Conservation (phyloP, 2,888 invertebrate species). For the Lathronympha strigana region DNA sequence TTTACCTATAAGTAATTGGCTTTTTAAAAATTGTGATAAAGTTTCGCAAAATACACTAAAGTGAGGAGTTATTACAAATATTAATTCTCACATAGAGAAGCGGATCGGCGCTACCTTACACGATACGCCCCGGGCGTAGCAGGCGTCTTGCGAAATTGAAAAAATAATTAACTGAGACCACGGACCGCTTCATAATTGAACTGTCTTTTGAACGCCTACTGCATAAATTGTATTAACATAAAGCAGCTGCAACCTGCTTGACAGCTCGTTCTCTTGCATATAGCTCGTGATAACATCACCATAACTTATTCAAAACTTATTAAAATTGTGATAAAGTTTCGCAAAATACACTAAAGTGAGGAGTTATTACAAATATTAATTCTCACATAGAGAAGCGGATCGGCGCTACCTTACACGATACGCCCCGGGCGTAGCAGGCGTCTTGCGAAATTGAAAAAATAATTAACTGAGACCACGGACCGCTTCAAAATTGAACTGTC, state of each 20-base stretch:
- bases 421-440: slow-evolving; percentile 54
- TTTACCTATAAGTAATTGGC: no score
- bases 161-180: slow-evolving; percentile 72
- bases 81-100: slow-evolving; percentile 55
- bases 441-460: slow-evolving; percentile 76
- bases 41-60: slow-evolving; percentile 4
- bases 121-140: slow-evolving; percentile 50
- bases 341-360: slow-evolving; percentile 44
- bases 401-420: slow-evolving; percentile 41
- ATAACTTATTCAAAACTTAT: slow-evolving; percentile 38
- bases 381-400: slow-evolving; percentile 58
- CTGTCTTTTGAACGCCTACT: slow-evolving; percentile 66
- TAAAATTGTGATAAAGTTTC: no score
- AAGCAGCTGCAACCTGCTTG: slow-evolving; percentile 45
- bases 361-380: slow-evolving; percentile 55
- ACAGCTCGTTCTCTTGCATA: slow-evolving; percentile 47
- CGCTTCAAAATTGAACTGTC: slow-evolving; percentile 70
- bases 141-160: slow-evolving; percentile 72
- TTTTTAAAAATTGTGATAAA: no score
- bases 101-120: slow-evolving; percentile 48
- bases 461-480: slow-evolving; percentile 68
- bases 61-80: slow-evolving; percentile 57
- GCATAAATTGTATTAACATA: slow-evolving; percentile 57
- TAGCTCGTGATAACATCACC: slow-evolving; percentile 39
- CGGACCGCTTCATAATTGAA: slow-evolving; percentile 68